These are phyloP conservation scores for Trimorus sp. DNA, from an alignment of 2,888 invertebrate species.

Conservation along the genomic window DNA sequence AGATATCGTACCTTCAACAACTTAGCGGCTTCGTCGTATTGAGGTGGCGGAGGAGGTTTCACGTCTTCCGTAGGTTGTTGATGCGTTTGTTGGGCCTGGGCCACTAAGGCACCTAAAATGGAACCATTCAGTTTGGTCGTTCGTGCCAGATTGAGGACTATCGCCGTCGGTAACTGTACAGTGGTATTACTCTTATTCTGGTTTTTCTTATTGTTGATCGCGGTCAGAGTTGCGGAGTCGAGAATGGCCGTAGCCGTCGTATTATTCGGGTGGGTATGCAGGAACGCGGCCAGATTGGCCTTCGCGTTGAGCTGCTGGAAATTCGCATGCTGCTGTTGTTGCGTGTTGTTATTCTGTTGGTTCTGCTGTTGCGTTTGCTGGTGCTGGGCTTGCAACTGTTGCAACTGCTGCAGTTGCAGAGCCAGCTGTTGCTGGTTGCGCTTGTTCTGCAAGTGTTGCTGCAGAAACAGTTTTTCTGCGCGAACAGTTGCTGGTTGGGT, in stretches of 20 bases:
- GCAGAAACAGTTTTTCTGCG: conserved; percentile 83
- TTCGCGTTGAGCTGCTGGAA: conserved; percentile 81
- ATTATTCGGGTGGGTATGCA: conserved; percentile 80
- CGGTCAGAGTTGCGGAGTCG: conserved; percentile 78
- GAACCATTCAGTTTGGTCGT: conserved; percentile 79
- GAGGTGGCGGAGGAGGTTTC: conserved; percentile 84
- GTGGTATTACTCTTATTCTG: conserved; percentile 78
- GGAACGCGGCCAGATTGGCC: conserved; percentile 82
- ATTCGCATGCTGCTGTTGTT: conserved; percentile 77
- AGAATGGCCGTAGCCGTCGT: conserved; percentile 72
- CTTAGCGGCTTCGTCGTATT: conserved; percentile 88
- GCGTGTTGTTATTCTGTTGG: conserved; percentile 83
- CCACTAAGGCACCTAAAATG: conserved; percentile 77
- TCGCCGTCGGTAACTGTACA: conserved; percentile 79
- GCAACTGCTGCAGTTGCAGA: conserved; percentile 84
- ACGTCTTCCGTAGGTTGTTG: conserved; percentile 78
- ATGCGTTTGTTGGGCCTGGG: conserved; percentile 78
- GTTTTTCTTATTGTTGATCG: conserved; percentile 80
- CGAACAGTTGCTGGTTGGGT: conserved; percentile 84
- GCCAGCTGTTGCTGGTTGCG: conserved; percentile 85
- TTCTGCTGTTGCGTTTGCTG: conserved; percentile 84
- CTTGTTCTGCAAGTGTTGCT: conserved; percentile 88
- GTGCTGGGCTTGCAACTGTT: conserved; percentile 84
- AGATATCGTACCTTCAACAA: conserved; percentile 81
- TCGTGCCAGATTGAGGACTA: conserved; percentile 78